Percentiles rank a stretch among this genome's conserved stretches.
These are phyloP conservation scores for Cygnus atratus DNA, from an alignment of 2,113 vertebrate species.

Conservation along the genomic window DNA sequence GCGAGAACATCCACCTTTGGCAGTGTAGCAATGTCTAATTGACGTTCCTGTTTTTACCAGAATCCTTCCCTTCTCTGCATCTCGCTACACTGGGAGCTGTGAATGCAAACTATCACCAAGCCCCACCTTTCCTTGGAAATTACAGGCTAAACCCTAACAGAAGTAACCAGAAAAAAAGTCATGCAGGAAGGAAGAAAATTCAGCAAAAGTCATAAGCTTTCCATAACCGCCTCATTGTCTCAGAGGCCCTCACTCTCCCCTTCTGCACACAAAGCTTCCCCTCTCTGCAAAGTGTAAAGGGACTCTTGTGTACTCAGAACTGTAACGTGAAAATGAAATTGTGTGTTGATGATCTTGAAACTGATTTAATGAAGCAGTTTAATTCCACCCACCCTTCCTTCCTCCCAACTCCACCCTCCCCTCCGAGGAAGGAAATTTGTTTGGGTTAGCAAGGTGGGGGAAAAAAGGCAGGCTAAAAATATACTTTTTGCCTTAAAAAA, in stretches of 20 bases:
- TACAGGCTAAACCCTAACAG: neutral
- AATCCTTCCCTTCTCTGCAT: neutral
- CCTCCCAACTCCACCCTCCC: conserved; percentile 37
- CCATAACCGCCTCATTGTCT: neutral
- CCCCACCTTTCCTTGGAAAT: neutral
- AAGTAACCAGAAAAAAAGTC: neutral
- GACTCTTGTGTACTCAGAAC: neutral
- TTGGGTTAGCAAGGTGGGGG: neutral
- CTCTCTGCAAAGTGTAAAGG: neutral
- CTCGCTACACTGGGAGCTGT: neutral
- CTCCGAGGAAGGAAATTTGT: neutral
- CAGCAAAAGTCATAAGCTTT: neutral
- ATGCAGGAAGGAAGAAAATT: neutral
- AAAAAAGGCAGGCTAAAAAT: neutral
- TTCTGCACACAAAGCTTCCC: neutral
- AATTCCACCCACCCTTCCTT: conserved; percentile 51
- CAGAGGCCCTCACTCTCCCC: neutral
- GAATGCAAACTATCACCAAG: neutral
- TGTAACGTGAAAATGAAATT: conserved; percentile 1
- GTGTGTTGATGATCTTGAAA: neutral
- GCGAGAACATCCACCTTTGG: neutral
- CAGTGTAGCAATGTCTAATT: neutral
- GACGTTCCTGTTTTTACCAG: neutral
- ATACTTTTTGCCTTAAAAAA: neutral
- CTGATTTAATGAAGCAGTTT: neutral